A percentile compares a stretch with the other conserved stretches of the same genome.
Conservation (phyloP, 2,797 vertebrate species). For the Centropyge bicolor region DNA sequence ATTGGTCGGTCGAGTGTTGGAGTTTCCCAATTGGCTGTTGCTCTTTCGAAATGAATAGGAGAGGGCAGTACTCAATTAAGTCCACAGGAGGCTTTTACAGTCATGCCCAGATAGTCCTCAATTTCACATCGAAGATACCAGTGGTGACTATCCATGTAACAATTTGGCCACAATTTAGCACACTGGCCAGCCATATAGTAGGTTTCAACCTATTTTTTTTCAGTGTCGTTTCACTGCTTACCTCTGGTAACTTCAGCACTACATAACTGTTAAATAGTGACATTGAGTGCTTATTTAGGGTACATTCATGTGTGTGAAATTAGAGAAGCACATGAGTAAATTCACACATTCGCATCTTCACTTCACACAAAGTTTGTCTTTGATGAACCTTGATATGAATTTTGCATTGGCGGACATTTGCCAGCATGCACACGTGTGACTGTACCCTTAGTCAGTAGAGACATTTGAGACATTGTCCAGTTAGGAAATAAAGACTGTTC, state of each 20-base stretch:
- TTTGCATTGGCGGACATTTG: too few relatives aligned
- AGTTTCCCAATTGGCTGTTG: background rate
- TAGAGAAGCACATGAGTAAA: too few relatives aligned
- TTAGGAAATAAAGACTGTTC: background rate
- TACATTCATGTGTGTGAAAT: too few relatives aligned
- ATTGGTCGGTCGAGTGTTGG: background rate
- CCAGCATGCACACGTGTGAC: too few relatives aligned
- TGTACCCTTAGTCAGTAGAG: background rate
- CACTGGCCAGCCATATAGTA: background rate
- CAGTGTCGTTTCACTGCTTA: background rate
- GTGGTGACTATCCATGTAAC: background rate
- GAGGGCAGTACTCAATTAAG: background rate
- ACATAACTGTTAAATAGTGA: background rate
- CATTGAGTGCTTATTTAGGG: background rate
- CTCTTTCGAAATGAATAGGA: background rate
- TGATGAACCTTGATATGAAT: too few relatives aligned
- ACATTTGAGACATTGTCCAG: too few relatives aligned
- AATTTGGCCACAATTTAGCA: background rate
- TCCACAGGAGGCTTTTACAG: slow-evolving; percentile 1
- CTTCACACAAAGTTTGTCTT: too few relatives aligned
- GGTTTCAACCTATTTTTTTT: background rate
- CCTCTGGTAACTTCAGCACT: background rate
- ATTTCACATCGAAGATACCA: background rate
- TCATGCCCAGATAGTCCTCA: background rate
- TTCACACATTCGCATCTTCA: too few relatives aligned